Evolutionary conservation across 2,113 vertebrate species (phyloP).

Genomic region (rabbit (Oryctolagus cuniculus)): mOryCun1.1 NC_091435.1:76353001-76353500

Average conservation of each 20-base stretch:
- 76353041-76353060: conserved; percentile 44
- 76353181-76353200: not conserved
- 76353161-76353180: conserved; percentile 7
- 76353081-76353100: conserved; percentile 42
- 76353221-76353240: conserved; percentile 16
- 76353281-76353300: not conserved
- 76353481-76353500: not conserved
- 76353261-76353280: not conserved
- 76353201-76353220: not conserved
- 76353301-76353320: not conserved
- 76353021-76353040: too few species aligned
- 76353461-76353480: not conserved
- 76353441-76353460: not conserved
- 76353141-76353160: conserved; percentile 44
- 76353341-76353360: conserved; percentile 38
- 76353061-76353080: conserved; percentile 44
- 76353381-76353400: not conserved
- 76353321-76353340: not conserved
- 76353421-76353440: not conserved
- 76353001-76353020: too few species aligned
- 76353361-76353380: not conserved
- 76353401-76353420: conserved; percentile 36
- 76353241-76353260: conserved; percentile 13
- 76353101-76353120: conserved; percentile 47
- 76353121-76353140: not conserved